Conservation (phyloP, 2,113 vertebrate genomes). For the human region GRCh38 chr9:16389001-16389500, state of each 20-base stretch:
- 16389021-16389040: background rate
- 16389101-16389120: background rate
- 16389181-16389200: background rate
- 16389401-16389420: too few species aligned
- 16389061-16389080: background rate
- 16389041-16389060: background rate
- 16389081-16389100: background rate
- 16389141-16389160: background rate
- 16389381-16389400: background rate
- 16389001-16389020: background rate
- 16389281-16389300: background rate
- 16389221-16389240: background rate
- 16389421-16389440: too few species aligned
- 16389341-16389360: background rate
- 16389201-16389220: background rate
- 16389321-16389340: too few species aligned
- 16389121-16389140: background rate
- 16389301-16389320: background rate
- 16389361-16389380: background rate
- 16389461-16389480: too few species aligned
- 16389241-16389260: background rate
- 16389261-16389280: background rate
- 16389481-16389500: too few species aligned
- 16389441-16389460: too few species aligned
- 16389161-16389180: background rate